These are phyloP conservation scores for Melitaea athalia DNA, from an alignment of 2,888 invertebrate species.

Conservation along the genomic window DNA sequence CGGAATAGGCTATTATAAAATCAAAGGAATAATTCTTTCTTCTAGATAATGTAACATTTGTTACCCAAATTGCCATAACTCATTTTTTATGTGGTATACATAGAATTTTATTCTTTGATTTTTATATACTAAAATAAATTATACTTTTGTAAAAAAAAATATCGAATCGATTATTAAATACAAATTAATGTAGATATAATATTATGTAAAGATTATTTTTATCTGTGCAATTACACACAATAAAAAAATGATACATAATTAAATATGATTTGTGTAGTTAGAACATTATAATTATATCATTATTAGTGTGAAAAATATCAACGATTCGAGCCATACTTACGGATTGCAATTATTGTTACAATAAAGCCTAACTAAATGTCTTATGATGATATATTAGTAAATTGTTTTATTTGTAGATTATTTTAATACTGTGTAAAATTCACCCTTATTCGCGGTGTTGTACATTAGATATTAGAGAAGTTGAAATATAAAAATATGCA, in stretches of 20 bases:
- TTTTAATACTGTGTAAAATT: constrained; percentile 51
- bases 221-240: constrained; percentile 10
- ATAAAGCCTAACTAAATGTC: constrained; percentile 77
- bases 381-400: constrained; percentile 66
- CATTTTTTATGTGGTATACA: constrained; percentile 9
- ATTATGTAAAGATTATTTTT: constrained; percentile 15
- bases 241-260: constrained; percentile 2
- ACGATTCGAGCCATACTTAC: constrained; percentile 73
- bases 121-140: background rate
- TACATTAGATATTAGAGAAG: constrained; percentile 69
- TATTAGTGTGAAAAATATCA: constrained; percentile 49
- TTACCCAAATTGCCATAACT: constrained; percentile 30
- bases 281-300: constrained; percentile 16
- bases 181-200: background rate
- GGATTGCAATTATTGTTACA: constrained; percentile 51
- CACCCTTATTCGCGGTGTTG: constrained; percentile 68
- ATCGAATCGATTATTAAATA: constrained; percentile 4
- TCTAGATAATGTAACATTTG: constrained; percentile 15
- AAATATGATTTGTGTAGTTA: constrained; percentile 13
- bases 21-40: constrained; percentile 4
- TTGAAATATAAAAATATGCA: constrained; percentile 74
- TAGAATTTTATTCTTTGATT: constrained; percentile 3
- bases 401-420: constrained; percentile 59
- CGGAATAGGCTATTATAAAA: constrained; percentile 11
- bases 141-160: background rate